These are phyloP conservation scores for Coccyzus lansbergi DNA, from an alignment of 2,797 vertebrate genomes.

Conservation along the genomic window DNA sequence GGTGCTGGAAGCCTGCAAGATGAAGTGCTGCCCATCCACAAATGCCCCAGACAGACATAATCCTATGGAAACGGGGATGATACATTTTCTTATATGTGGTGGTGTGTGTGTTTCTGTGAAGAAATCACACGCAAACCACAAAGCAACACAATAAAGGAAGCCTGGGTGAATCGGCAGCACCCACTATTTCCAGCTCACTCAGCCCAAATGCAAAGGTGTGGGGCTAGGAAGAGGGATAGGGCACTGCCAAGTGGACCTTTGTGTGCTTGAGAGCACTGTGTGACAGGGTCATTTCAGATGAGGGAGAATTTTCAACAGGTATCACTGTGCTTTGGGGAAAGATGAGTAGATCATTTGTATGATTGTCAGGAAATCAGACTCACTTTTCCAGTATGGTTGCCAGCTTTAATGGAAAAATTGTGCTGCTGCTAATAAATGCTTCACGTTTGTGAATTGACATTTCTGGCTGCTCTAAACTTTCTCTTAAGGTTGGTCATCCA, in stretches of 20 bases:
- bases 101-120: not conserved
- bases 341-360: not conserved
- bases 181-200: fast-evolving
- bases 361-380: not conserved
- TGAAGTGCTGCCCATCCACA: not conserved
- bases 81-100: fast-evolving
- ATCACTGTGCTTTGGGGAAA: not conserved
- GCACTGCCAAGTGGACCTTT: fast-evolving
- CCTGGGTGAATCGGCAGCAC: not conserved
- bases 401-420: not conserved
- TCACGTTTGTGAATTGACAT: not conserved
- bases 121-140: not conserved
- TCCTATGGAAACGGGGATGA: not conserved
- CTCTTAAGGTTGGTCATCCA: not conserved
- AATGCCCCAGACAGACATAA: not conserved
- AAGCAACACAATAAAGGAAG: not conserved
- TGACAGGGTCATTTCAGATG: not conserved
- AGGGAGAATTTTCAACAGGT: not conserved
- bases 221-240: not conserved
- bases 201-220: fast-evolving
- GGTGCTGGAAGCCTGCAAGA: not conserved
- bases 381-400: not conserved
- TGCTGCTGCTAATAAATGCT: not conserved
- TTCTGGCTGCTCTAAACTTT: not conserved
- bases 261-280: fast-evolving